phyloP scores from a whole-genome alignment of 1,140 invertebrate species.

The Diploscapter pachys region DNA sequence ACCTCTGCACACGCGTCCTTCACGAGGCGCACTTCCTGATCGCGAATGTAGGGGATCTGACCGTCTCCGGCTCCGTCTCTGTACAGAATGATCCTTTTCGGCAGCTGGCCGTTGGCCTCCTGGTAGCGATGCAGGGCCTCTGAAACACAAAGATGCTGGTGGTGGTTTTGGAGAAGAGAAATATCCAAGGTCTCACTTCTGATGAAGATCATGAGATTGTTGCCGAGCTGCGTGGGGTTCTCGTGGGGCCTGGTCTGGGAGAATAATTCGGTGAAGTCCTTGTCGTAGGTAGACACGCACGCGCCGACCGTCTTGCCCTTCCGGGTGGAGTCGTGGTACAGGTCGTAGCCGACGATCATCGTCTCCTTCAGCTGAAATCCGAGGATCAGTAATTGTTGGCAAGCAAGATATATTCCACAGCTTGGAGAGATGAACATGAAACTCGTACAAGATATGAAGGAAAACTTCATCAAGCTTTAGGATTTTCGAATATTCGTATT shows the following conservation, averaged over 20 bases:
- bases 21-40: conserved; percentile 27
- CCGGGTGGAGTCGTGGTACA: conserved; percentile 29
- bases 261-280: conserved; percentile 30
- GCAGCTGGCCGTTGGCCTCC: conserved; percentile 15
- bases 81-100: conserved; percentile 22
- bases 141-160: conserved; percentile 9
- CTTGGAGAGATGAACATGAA: too few relatives aligned
- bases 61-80: conserved; percentile 37
- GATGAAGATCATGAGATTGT: conserved; percentile 27
- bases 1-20: conserved; percentile 23
- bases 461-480: neutral
- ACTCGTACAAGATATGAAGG: neutral
- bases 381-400: neutral
- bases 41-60: conserved; percentile 29
- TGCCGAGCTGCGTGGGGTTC: conserved; percentile 30
- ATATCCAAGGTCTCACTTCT: conserved; percentile 5
- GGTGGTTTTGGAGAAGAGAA: neutral
- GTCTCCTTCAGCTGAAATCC: conserved; percentile 14
- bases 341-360: conserved; percentile 32
- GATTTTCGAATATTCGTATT: neutral
- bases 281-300: conserved; percentile 30
- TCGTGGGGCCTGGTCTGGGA: conserved; percentile 30
- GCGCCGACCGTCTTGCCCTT: conserved; percentile 33
- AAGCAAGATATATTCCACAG: too few relatives aligned
- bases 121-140: conserved; percentile 28